Evolutionary conservation across 2,888 invertebrate genomes (phyloP), one percentile per base, ranked within the genome.

Genomic region (Drosophila austrosaltans): DNA sequence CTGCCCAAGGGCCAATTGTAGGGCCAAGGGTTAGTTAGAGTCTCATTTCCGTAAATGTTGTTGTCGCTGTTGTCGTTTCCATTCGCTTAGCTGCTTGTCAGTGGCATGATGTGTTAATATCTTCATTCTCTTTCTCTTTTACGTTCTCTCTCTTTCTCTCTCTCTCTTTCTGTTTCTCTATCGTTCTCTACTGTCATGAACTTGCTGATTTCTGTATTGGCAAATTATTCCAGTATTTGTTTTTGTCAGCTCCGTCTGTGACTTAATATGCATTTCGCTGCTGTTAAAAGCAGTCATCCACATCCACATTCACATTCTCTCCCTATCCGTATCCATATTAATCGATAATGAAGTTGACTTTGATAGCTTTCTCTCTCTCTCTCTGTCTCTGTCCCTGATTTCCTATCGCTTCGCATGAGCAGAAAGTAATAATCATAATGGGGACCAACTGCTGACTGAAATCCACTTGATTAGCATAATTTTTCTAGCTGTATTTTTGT

Each of bases 51-150:
- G 73, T 7, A 48, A 64, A 42, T 53, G 65, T 63, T 70, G 53
- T 61, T 71, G 12, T 60, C 36, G 32, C 36, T 53, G 3, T 57
- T 65, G 64, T 30, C 36, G 30, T 69, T 25, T 48, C 22, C 25
- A 10, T 16, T 48, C 48, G 1, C 12, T 25, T 48, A 10, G 48
- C 22, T 48, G 69, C 89, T 84, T 84, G 85, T 84, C 85, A 85
- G 69, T 76, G 71, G 69, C 83, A 86, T 89, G 86, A 86, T 86
- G 89, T 86, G 86, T 82, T 86, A 86, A 86, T 89, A 83, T 76
- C 83, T 36, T 36, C 36, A 36, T 36, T 72, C 75, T 40, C 56
- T 68, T 68, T 40, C 63, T 68, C 58, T 32, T 2, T 36, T 1
- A 56, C 42, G 16, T 16, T 16, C 8, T 7, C 28, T 40, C 58